Conservation (phyloP, 2,888 invertebrate species). For the Oxycera nigricornis region DNA sequence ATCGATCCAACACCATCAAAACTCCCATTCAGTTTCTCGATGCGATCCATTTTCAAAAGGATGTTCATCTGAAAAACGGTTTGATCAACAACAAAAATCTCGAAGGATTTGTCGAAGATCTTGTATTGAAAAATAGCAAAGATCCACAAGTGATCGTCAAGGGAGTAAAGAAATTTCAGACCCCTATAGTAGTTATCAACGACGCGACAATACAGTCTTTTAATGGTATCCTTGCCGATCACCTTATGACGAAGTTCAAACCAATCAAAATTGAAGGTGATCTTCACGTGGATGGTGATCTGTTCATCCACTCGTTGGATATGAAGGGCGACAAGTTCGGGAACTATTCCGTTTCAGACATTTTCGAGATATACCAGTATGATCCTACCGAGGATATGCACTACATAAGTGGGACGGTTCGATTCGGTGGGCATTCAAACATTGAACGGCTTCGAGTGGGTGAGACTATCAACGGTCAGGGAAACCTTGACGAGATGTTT, state of each 20-base stretch:
- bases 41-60: conserved; percentile 50
- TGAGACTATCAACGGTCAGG: conserved; percentile 52
- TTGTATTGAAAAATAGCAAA: conserved; percentile 59
- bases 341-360: conserved; percentile 46
- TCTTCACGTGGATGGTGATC: conserved; percentile 53
- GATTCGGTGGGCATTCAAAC: conserved; percentile 47
- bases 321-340: conserved; percentile 50
- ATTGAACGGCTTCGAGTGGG: conserved; percentile 53
- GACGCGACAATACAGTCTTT: conserved; percentile 57
- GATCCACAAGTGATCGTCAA: conserved; percentile 51
- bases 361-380: conserved; percentile 50
- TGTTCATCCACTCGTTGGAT: conserved; percentile 47
- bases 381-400: conserved; percentile 50
- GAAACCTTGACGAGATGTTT: conserved; percentile 52
- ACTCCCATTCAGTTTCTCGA: conserved; percentile 54
- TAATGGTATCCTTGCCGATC: conserved; percentile 58
- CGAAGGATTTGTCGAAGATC: conserved; percentile 57
- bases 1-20: conserved; percentile 58
- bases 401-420: conserved; percentile 52
- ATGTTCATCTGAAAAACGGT: conserved; percentile 53
- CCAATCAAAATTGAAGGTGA: conserved; percentile 51
- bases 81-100: conserved; percentile 59
- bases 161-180: conserved; percentile 54
- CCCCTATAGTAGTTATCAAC: conserved; percentile 56
- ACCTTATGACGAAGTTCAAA: conserved; percentile 59